These are phyloP conservation scores for Beris chalybata DNA, from an alignment of 2,888 invertebrate species.

Conservation along the genomic window DNA sequence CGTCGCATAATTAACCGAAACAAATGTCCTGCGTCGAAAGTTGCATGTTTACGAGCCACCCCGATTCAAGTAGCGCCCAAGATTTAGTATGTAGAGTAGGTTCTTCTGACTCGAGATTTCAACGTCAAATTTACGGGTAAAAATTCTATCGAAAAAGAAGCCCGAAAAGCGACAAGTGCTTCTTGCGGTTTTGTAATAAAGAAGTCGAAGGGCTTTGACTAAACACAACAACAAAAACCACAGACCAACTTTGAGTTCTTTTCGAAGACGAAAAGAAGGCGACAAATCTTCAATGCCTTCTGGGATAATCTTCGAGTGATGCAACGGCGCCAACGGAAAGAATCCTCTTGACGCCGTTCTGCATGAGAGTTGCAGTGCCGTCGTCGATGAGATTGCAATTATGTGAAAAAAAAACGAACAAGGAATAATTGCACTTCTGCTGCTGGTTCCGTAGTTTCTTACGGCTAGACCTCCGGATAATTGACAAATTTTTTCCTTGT, in stretches of 20 bases:
- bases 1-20: conserved; percentile 31
- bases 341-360: conserved; percentile 23
- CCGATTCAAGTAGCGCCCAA: no score
- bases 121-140: conserved; percentile 26
- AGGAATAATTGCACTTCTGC: no score
- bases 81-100: no score
- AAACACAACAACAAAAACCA: conserved; percentile 11
- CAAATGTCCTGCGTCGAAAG: conserved; percentile 20
- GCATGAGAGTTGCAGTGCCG: no score
- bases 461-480: no score
- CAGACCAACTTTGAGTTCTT: conserved; percentile 15
- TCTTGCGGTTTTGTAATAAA: conserved; percentile 7
- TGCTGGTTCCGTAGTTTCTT: no score
- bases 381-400: no score
- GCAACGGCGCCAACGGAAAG: conserved; percentile 35
- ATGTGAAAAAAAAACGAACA: no score
- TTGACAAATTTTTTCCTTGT: no score
- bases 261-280: conserved; percentile 34
- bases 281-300: conserved; percentile 32
- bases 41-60: conserved; percentile 26
- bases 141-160: conserved; percentile 23
- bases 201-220: conserved; percentile 12
- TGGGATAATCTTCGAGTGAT: conserved; percentile 9
- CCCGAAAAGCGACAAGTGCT: conserved; percentile 30
- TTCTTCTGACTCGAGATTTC: no score